Percentiles rank a stretch among this genome's conserved stretches.
Conservation (phyloP, 2,113 vertebrate species). For the Carlito syrichta region DNA sequence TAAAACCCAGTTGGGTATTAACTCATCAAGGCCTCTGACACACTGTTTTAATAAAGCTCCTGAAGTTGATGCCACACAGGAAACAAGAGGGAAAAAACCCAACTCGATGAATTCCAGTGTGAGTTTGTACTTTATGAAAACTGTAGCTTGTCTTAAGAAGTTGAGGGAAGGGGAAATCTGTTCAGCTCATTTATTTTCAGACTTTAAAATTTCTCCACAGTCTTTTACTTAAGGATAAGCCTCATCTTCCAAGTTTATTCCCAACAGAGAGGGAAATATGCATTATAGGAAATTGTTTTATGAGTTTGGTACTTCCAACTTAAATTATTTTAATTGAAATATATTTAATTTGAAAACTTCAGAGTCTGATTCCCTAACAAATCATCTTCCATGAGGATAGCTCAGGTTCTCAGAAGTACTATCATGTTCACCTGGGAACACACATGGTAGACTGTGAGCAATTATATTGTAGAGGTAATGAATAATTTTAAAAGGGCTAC, state of each 20-base stretch:
- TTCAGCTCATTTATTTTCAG: not conserved
- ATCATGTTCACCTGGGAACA: not conserved
- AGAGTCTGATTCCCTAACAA: not conserved
- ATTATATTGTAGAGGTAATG: not conserved
- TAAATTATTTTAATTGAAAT: constrained; percentile 15
- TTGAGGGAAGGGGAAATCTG: not conserved
- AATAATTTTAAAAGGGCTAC: not conserved
- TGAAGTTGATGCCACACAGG: not conserved
- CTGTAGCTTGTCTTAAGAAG: not conserved
- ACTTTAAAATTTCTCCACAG: not conserved
- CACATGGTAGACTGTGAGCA: not conserved
- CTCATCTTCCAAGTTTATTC: not conserved
- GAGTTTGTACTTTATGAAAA: not conserved
- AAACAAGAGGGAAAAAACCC: not conserved
- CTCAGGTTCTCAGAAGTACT: not conserved
- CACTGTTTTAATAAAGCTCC: constrained; percentile 52
- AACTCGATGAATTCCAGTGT: not conserved
- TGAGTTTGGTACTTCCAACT: not conserved
- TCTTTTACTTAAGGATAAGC: not conserved
- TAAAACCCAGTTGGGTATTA: constrained; percentile 32
- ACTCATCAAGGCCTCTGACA: constrained; percentile 47
- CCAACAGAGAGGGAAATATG: not conserved
- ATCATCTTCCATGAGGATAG: not conserved
- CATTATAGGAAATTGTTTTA: not conserved
- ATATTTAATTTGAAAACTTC: not conserved